Conservation (phyloP, 2,113 vertebrate species). For the Saccopteryx bilineata region DNA sequence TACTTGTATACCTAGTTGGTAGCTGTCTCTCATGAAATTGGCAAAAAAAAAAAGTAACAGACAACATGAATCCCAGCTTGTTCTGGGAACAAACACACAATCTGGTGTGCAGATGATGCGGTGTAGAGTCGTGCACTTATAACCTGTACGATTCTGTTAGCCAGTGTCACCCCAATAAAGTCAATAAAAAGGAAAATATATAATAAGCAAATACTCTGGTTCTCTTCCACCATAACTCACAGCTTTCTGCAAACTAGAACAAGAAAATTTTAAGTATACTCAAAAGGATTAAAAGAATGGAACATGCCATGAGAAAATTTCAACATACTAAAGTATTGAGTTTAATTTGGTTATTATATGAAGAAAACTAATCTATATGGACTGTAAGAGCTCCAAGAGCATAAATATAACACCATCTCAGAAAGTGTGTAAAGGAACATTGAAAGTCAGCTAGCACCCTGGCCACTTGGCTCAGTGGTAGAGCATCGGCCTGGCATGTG, state of each 20-base stretch:
- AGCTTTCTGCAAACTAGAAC: neutral
- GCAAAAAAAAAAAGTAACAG: too few relatives aligned
- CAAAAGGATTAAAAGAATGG: neutral
- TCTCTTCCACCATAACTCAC: neutral
- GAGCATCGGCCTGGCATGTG: too few relatives aligned
- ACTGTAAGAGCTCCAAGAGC: neutral
- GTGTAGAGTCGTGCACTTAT: too few relatives aligned
- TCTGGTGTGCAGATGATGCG: too few relatives aligned
- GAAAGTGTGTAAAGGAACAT: neutral
- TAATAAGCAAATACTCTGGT: neutral
- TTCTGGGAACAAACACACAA: too few relatives aligned
- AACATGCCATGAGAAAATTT: neutral
- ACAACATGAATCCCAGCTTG: too few relatives aligned
- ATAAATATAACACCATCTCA: neutral
- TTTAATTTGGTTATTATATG: neutral
- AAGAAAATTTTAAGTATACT: neutral
- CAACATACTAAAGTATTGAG: neutral
- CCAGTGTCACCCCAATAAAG: too few relatives aligned
- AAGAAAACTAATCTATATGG: neutral
- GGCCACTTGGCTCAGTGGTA: too few relatives aligned
- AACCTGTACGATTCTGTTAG: too few relatives aligned
- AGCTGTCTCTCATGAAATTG: too few relatives aligned
- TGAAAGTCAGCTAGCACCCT: neutral
- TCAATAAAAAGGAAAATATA: neutral
- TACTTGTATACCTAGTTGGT: too few relatives aligned